A percentile compares a stretch with the other conserved stretches of the same genome.
Conservation (phyloP, 2,797 vertebrate species). For the Molossus alvarezi region DNA sequence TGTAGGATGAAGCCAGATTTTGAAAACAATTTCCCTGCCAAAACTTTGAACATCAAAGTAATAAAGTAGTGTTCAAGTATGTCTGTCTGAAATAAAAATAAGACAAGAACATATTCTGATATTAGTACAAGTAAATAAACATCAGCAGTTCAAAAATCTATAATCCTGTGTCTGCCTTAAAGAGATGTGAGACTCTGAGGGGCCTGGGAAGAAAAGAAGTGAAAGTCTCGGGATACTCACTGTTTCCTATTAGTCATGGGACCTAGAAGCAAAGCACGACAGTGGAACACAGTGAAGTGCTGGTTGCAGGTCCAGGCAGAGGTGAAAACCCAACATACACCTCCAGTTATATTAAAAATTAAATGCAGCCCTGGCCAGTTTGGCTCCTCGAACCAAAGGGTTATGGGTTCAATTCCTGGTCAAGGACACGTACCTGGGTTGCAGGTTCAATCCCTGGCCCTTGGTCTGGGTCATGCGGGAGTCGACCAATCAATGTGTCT, state of each 20-base stretch:
- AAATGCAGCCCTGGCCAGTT: background rate
- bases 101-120: constrained; percentile 53
- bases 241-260: background rate
- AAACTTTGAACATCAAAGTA: constrained; percentile 62
- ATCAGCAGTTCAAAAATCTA: constrained; percentile 40
- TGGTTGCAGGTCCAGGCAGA: constrained; percentile 7
- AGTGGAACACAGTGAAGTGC: background rate
- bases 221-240: background rate
- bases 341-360: background rate
- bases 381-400: too few species aligned
- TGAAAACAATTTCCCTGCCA: constrained; percentile 50
- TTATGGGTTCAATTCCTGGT: too few species aligned
- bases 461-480: too few species aligned
- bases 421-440: too few species aligned
- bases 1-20: constrained; percentile 26
- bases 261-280: background rate
- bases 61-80: constrained; percentile 36
- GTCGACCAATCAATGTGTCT: too few species aligned
- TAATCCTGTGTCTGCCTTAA: background rate
- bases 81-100: constrained; percentile 51
- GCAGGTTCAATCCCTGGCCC: too few species aligned
- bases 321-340: background rate
- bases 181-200: background rate
- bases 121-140: constrained; percentile 26
- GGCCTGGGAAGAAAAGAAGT: background rate